Conservation (phyloP, 2,113 vertebrate species). For the Salvelinus alpinus region DNA sequence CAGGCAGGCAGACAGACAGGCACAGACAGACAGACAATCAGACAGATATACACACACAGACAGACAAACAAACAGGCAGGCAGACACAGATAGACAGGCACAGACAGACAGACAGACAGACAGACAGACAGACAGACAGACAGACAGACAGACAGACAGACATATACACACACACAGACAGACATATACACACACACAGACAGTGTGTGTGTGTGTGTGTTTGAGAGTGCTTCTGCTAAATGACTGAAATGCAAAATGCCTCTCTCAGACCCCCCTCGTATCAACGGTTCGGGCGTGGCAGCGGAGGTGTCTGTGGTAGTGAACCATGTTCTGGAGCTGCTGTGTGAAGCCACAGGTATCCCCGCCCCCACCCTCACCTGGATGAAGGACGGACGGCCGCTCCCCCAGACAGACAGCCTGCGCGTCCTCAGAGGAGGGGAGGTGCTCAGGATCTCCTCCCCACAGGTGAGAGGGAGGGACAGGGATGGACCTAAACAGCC, state of each 20-base stretch:
- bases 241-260: not conserved
- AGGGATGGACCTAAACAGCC: not conserved
- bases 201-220: too few species aligned
- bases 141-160: too few species aligned
- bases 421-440: constrained; percentile 78
- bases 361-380: constrained; percentile 87
- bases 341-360: constrained; percentile 83
- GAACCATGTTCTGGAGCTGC: constrained; percentile 85
- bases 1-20: too few species aligned
- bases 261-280: constrained; percentile 87
- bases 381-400: constrained; percentile 90
- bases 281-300: constrained; percentile 80
- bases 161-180: fast-evolving
- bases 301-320: constrained; percentile 85
- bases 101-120: too few species aligned
- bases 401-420: constrained; percentile 78
- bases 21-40: too few species aligned
- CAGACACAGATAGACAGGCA: too few species aligned
- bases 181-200: too few species aligned
- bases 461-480: constrained; percentile 76
- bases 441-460: constrained; percentile 79
- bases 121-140: too few species aligned
- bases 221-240: too few species aligned
- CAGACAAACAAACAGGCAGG: too few species aligned
- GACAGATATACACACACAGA: too few species aligned